These are phyloP conservation scores for Sebastes aleutianus DNA, from an alignment of 2,797 vertebrate genomes.

Conservation along the genomic window DNA sequence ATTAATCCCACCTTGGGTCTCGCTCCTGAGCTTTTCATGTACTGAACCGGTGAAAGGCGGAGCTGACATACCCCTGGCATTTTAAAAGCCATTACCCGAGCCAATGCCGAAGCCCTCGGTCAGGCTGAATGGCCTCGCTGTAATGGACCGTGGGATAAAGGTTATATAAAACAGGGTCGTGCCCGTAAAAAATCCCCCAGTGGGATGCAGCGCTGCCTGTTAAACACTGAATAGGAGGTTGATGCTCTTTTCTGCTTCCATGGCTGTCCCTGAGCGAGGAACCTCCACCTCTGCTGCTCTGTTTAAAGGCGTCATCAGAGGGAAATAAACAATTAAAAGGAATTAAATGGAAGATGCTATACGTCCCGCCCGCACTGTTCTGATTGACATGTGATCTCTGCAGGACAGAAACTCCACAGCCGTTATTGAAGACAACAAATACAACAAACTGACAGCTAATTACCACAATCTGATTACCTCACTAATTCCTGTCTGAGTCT, in stretches of 20 bases:
- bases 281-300: neutral
- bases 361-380: neutral
- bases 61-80: constrained; percentile 12
- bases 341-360: accelerated
- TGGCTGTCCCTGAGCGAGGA: neutral
- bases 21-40: neutral
- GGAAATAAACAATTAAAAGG: neutral
- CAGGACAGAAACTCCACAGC: neutral
- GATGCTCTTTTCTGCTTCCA: neutral
- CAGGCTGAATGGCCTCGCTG: neutral
- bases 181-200: neutral
- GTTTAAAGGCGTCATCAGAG: neutral
- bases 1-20: neutral
- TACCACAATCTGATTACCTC: neutral
- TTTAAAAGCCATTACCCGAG: constrained; percentile 27
- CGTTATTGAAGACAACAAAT: neutral
- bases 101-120: neutral
- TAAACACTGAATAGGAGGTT: neutral
- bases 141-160: neutral
- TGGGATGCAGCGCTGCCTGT: neutral
- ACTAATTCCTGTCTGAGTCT: neutral
- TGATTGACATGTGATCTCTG: neutral
- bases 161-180: neutral
- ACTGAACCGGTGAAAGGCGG: neutral
- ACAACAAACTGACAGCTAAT: neutral